Conservation (phyloP, 2,113 vertebrate genomes). For the Marmota flaviventris region DNA sequence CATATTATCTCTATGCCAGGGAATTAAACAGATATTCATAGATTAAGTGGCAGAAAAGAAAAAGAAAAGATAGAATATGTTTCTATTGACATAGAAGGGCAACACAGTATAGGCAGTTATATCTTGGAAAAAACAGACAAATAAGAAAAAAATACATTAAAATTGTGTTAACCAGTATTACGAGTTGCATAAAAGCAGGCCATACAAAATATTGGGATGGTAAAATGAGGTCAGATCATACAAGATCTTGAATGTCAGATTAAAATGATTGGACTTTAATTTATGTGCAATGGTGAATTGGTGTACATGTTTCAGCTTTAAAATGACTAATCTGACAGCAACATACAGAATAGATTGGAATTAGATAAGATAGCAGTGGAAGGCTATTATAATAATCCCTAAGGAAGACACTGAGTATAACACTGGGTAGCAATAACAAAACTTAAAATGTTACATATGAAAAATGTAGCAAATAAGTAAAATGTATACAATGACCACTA, state of each 20-base stretch:
- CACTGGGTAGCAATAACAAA: not conserved
- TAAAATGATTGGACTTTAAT: not conserved
- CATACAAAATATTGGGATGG: not conserved
- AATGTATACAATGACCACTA: not conserved
- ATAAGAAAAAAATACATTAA: not conserved
- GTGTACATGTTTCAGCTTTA: not conserved
- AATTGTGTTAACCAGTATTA: not conserved
- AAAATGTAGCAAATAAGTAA: not conserved
- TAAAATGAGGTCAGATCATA: not conserved
- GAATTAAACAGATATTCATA: not conserved
- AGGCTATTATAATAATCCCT: not conserved
- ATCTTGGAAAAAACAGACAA: not conserved
- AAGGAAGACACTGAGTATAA: not conserved
- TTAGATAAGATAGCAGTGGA: not conserved
- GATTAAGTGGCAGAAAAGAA: not conserved
- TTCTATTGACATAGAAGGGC: not conserved
- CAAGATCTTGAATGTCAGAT: not conserved
- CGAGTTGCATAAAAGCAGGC: not conserved
- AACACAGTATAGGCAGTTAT: not conserved
- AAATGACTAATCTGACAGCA: not conserved
- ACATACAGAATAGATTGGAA: not conserved
- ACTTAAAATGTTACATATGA: not conserved
- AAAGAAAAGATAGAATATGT: not conserved
- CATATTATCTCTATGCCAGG: not conserved
- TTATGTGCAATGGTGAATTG: not conserved